Evolutionary conservation across 2,797 vertebrate genomes (phyloP), one percentile per base, ranked within the genome.

Genomic region (Siniperca scherzeri): DNA sequence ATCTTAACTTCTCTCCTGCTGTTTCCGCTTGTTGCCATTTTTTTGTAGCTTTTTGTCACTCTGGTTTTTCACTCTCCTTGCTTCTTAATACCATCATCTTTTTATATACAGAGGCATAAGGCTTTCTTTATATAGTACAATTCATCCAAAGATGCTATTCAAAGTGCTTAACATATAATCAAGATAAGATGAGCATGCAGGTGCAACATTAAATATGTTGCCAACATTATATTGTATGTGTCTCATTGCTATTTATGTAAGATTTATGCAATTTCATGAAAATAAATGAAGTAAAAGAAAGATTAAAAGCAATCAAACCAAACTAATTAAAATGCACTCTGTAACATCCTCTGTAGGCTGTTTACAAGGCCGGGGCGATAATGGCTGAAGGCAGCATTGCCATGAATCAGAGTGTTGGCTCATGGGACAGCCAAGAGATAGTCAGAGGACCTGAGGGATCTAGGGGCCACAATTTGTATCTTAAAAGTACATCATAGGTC

Each of bases 401-500:
- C 10, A 2, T 81, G 55, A 79, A 55, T 81, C 40, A 62, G 21
- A 56, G 68, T 61, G 27, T 48, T 16, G 33, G 59, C 62, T 73
- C 77, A 38, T 66, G 53, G 70, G 52, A 68, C n/a, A 52, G 36
- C 30, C 65, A 65, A 77, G 62, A 86, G 76, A 80, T 61, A 79
- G 62, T 67, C 48, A 10, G 53, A 46, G 60, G 67, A 74, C 76
- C 83, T 48, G 57, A 64, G 66, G 57, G 83, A 84, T 77, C 30
- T 2, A 19, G 38, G 44, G 60, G 67, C 3, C 30, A 57, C 59
- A 83, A 71, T 56, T 61, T 82, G 53, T 69, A 42, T 79, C 48
- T 83, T 87, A 79, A 85, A 57, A 77, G 77, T 68, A 70, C 38
- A 81, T 74, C 66, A 80, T 46, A 53, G 14, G 1, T 74, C 60